These are phyloP conservation scores for Eumaeus atala DNA, from an alignment of 1,140 invertebrate species.

Conservation along the genomic window DNA sequence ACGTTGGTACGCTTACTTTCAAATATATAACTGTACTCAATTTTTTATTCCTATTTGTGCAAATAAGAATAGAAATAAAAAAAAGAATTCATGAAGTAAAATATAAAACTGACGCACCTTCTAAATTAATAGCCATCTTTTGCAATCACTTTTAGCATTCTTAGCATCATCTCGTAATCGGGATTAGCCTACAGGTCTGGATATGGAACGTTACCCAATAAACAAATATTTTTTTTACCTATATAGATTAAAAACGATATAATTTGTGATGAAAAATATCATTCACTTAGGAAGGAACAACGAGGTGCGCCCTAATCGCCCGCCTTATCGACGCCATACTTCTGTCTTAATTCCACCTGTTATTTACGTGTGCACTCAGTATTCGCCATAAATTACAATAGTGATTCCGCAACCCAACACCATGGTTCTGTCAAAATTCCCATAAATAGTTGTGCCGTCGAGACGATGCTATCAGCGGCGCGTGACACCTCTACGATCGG, in stretches of 20 bases:
- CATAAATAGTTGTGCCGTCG: conserved; percentile 60
- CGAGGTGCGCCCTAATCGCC: conserved; percentile 53
- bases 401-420: conserved; percentile 44
- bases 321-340: conserved; percentile 50
- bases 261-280: not conserved
- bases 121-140: too few relatives aligned
- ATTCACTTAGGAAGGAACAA: conserved; percentile 28
- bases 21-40: too few relatives aligned
- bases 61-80: too few relatives aligned
- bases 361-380: conserved; percentile 53
- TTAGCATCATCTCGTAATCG: too few relatives aligned
- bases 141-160: too few relatives aligned
- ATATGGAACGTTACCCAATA: too few relatives aligned
- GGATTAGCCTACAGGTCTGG: too few relatives aligned
- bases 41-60: too few relatives aligned
- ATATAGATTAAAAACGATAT: not conserved
- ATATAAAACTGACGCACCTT: too few relatives aligned
- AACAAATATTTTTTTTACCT: too few relatives aligned
- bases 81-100: too few relatives aligned
- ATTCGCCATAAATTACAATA: conserved; percentile 62
- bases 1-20: too few relatives aligned
- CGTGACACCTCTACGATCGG: conserved; percentile 56
- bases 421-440: conserved; percentile 63
- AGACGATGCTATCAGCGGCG: conserved; percentile 53
- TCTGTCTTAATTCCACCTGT: conserved; percentile 65